A percentile compares a stretch with the other conserved stretches of the same genome.
Conservation (phyloP, 2,797 vertebrate genomes). For the Malurus leucopterus region DNA sequence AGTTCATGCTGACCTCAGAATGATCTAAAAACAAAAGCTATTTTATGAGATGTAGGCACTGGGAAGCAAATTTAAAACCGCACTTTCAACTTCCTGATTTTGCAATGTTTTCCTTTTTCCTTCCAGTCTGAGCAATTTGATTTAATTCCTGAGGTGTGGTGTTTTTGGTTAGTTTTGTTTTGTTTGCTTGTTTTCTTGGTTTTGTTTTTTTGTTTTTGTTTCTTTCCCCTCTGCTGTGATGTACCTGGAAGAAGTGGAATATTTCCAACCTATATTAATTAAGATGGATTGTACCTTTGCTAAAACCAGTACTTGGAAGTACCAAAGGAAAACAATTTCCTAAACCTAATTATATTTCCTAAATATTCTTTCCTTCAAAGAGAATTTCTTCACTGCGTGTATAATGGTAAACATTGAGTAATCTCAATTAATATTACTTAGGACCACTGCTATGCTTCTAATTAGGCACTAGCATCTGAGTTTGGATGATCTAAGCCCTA, state of each 20-base stretch:
- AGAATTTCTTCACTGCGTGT: background rate
- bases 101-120: background rate
- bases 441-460: background rate
- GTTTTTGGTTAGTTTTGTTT: background rate
- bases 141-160: background rate
- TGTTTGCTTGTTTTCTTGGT: background rate
- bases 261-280: background rate
- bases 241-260: background rate
- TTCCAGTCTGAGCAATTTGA: background rate
- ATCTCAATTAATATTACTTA: background rate
- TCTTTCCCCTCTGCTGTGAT: fast-evolving
- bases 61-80: background rate
- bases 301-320: background rate
- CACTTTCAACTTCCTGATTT: background rate
- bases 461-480: background rate
- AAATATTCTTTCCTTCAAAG: background rate
- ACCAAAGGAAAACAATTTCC: background rate
- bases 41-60: background rate
- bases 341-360: background rate
- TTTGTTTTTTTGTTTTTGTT: background rate
- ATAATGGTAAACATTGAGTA: background rate
- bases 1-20: background rate
- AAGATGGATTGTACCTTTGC: background rate
- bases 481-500: background rate
- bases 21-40: background rate